These are phyloP conservation scores for Epinotia demarniana DNA, from an alignment of 2,888 invertebrate genomes.

Conservation along the genomic window DNA sequence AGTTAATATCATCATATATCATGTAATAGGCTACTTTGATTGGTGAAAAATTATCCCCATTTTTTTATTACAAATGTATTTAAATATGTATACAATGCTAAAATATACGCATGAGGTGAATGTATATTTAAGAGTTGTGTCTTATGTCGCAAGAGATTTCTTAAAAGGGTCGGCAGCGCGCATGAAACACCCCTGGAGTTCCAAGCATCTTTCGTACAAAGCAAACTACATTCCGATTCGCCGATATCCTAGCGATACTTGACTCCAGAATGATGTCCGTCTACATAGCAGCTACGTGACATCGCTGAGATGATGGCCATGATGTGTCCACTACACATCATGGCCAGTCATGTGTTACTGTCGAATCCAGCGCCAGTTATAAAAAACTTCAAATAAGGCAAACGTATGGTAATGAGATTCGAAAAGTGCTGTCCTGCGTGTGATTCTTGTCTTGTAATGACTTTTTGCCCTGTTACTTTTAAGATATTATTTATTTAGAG, in stretches of 20 bases:
- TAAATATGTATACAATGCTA: no score
- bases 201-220: neutral
- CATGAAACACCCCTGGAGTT: no score
- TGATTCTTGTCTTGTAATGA: conserved; percentile 20
- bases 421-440: conserved; percentile 20
- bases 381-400: conserved; percentile 24
- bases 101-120: no score
- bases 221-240: neutral
- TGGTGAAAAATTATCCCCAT: no score
- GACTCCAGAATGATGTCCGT: neutral
- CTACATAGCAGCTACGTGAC: neutral
- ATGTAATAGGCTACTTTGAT: no score
- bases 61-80: no score
- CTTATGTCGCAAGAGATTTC: no score
- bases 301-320: neutral
- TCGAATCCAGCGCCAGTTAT: neutral
- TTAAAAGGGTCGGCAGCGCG: no score
- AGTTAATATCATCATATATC: neutral
- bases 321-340: no score
- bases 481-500: conserved; percentile 26
- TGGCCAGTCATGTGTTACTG: neutral
- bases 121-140: no score
- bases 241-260: neutral
- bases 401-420: conserved; percentile 19
- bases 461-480: conserved; percentile 18